Evolutionary conservation across 2,113 vertebrate species (phyloP).

Genomic region (Ammodytes marinus): DNA sequence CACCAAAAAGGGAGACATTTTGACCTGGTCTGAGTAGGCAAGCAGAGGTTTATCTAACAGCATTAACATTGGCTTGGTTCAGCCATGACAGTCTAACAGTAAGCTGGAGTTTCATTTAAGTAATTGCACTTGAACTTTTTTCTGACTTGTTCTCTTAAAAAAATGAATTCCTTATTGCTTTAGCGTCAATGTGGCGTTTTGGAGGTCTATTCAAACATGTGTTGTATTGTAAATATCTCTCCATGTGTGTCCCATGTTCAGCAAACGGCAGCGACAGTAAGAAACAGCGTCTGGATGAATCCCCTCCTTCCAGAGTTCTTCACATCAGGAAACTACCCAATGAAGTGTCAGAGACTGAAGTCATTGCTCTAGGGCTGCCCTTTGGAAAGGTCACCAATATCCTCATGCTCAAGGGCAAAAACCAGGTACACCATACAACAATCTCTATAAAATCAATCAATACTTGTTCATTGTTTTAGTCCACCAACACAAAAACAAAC

Average conservation of each 20-base stretch:
- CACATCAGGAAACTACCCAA: constrained; percentile 98
- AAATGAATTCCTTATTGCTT: not conserved
- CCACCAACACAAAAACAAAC: no score
- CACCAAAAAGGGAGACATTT: not conserved
- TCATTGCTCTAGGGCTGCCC: constrained; percentile 97
- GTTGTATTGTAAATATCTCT: not conserved
- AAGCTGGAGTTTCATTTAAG: not conserved
- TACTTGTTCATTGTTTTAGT: no score
- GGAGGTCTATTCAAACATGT: not conserved
- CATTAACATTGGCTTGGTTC: not conserved
- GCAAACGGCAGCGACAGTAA: constrained; percentile 98
- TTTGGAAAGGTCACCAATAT: constrained; percentile 99
- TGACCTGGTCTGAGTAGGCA: not conserved
- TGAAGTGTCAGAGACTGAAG: constrained; percentile 98
- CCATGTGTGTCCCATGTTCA: constrained; percentile 74
- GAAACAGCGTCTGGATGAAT: constrained; percentile 97
- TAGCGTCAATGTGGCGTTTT: no score
- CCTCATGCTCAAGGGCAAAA: constrained; percentile 99
- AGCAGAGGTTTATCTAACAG: not conserved
- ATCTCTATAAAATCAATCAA: not conserved
- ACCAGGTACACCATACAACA: constrained; percentile 87
- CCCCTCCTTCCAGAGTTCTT: constrained; percentile 95
- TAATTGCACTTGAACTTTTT: not conserved
- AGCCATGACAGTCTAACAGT: not conserved
- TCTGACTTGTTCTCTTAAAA: not conserved